These are phyloP conservation scores for Drosophila watanabei DNA, from an alignment of 1,140 invertebrate genomes.

Conservation along the genomic window DNA sequence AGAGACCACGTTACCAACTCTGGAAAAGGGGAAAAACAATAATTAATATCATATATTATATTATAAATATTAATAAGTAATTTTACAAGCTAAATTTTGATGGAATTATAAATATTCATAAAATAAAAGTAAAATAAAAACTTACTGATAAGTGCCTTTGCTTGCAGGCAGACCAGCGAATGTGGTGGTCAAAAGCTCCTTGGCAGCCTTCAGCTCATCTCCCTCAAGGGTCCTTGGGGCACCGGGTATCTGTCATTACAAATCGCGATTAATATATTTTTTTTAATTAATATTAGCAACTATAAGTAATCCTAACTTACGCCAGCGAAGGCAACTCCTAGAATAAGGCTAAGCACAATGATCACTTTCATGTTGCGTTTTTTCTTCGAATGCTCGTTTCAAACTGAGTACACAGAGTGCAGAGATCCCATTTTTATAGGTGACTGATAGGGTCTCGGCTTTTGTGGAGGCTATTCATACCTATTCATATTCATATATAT, in stretches of 20 bases:
- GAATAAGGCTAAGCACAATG: slow-evolving; percentile 2
- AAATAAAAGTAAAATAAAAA: not conserved
- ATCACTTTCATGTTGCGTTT: slow-evolving; percentile 9
- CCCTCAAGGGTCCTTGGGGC: not conserved
- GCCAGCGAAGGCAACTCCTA: slow-evolving; percentile 2
- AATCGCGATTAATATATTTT: too few relatives aligned
- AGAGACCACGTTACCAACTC: not conserved
- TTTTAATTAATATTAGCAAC: not conserved
- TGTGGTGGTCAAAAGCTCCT: slow-evolving; percentile 5
- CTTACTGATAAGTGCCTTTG: slow-evolving; percentile 1
- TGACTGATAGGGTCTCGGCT: slow-evolving; percentile 1
- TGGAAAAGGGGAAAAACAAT: not conserved
- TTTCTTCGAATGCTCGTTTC: not conserved
- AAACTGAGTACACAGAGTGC: slow-evolving; percentile 2
- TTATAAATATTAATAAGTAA: too few relatives aligned
- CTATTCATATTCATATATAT: too few relatives aligned
- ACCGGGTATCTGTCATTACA: not conserved
- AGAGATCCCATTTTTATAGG: slow-evolving; percentile 11
- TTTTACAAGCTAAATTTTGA: too few relatives aligned
- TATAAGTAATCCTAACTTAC: not conserved
- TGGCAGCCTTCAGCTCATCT: not conserved
- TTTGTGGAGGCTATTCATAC: not conserved
- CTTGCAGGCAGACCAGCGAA: not conserved
- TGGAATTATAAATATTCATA: not conserved
- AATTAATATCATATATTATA: not conserved